Conservation (phyloP, 2,888 invertebrate species). For the Tineola bisselliella region DNA sequence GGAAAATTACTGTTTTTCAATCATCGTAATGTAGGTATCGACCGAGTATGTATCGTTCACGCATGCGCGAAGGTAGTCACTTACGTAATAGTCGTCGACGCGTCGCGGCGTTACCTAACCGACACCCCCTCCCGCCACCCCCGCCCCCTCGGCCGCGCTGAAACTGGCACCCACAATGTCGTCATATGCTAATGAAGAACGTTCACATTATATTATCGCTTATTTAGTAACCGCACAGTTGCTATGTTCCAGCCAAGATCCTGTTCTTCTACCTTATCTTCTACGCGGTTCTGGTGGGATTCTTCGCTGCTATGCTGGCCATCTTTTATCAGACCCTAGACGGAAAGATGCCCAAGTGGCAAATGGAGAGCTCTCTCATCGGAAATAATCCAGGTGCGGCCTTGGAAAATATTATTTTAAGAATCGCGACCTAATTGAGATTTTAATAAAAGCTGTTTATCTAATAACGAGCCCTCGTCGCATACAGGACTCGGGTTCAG, state of each 20-base stretch:
- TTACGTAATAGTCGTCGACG: not conserved
- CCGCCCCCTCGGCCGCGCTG: not conserved
- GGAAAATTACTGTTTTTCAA: no score
- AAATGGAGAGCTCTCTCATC: conserved; percentile 85
- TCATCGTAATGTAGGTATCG: no score
- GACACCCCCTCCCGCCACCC: not conserved
- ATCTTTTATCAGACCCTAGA: conserved; percentile 95
- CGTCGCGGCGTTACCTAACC: no score
- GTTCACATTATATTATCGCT: conserved; percentile 19
- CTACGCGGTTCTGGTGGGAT: conserved; percentile 90
- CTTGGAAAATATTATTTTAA: no score
- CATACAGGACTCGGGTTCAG: conserved; percentile 91
- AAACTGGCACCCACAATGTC: not conserved
- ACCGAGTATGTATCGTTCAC: not conserved
- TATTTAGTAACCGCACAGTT: conserved; percentile 15
- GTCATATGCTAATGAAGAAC: not conserved
- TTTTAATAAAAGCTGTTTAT: no score
- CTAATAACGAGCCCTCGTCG: not conserved
- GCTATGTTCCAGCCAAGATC: conserved; percentile 84
- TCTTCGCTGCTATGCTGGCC: conserved; percentile 94
- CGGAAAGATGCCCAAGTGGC: conserved; percentile 87
- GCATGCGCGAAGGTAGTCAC: not conserved
- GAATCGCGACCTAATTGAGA: no score
- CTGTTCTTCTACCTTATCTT: conserved; percentile 95
- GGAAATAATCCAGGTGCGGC: conserved; percentile 92